These are phyloP conservation scores for Casuarius casuarius DNA, from an alignment of 2,113 vertebrate species.

Conservation along the genomic window DNA sequence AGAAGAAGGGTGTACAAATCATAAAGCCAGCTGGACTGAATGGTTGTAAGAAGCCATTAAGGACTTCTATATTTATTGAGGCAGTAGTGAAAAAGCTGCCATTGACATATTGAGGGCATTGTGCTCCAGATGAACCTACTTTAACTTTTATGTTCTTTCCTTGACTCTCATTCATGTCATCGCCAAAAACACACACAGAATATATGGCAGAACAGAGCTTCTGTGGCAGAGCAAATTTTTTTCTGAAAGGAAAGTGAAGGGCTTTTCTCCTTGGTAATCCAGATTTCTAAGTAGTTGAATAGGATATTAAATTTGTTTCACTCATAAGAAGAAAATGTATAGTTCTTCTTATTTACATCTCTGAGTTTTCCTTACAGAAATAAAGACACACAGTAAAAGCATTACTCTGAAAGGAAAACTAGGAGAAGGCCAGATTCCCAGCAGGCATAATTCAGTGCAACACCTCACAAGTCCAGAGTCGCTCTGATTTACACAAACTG, in stretches of 20 bases:
- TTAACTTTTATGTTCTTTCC: conserved; percentile 4
- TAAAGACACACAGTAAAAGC: background rate
- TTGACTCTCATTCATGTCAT: conserved; percentile 5
- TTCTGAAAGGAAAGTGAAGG: background rate
- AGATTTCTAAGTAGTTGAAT: background rate
- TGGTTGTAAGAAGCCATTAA: conserved; percentile 10
- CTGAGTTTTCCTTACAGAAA: background rate
- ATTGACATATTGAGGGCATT: conserved; percentile 11
- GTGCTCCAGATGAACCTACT: background rate
- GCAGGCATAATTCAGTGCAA: background rate
- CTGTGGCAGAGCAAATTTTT: background rate
- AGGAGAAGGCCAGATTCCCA: background rate
- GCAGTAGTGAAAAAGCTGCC: background rate
- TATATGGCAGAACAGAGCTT: background rate
- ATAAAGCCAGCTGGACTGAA: background rate
- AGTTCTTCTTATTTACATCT: background rate
- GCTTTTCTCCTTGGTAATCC: background rate
- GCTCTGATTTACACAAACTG: background rate
- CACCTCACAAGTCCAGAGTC: background rate
- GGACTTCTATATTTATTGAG: conserved; percentile 24
- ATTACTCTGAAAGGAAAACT: background rate
- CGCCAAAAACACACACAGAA: background rate
- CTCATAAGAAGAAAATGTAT: background rate
- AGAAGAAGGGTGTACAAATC: background rate
- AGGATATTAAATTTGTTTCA: background rate